These are phyloP conservation scores for Pelmatolapia mariae DNA, from an alignment of 2,113 vertebrate genomes.

Conservation along the genomic window DNA sequence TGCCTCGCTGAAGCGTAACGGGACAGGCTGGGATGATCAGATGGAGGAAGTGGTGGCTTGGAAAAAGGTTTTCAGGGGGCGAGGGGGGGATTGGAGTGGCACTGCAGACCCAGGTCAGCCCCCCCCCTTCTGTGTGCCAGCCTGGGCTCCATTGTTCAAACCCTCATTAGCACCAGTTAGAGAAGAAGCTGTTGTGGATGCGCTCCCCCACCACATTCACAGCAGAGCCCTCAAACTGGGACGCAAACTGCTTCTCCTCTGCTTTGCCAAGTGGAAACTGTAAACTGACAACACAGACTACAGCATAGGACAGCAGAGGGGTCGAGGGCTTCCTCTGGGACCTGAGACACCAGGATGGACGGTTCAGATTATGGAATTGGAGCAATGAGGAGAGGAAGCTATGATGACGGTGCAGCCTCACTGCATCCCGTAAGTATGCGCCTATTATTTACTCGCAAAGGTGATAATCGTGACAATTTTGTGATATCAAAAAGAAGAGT, in stretches of 20 bases:
- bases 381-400: slow-evolving; percentile 66
- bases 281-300: not conserved
- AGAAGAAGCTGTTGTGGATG: slow-evolving; percentile 8
- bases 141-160: slow-evolving; percentile 40
- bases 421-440: slow-evolving; percentile 64
- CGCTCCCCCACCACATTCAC: not conserved
- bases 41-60: not conserved
- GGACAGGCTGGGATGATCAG: slow-evolving; percentile 4
- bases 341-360: slow-evolving; percentile 18
- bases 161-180: slow-evolving; percentile 60
- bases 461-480: not conserved
- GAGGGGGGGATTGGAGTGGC: not conserved
- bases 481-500: not conserved
- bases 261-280: not conserved
- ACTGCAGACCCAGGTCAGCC: slow-evolving; percentile 29
- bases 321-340: not conserved
- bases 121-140: slow-evolving; percentile 28
- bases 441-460: not conserved
- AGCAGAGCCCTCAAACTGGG: not conserved
- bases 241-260: not conserved
- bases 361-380: not conserved
- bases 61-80: not conserved
- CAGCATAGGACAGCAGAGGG: not conserved
- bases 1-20: slow-evolving; percentile 31
- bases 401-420: slow-evolving; percentile 43